Evolutionary conservation across 2,113 vertebrate species (phyloP).

Genomic region (Sterrhoptilus dennistouni): DNA sequence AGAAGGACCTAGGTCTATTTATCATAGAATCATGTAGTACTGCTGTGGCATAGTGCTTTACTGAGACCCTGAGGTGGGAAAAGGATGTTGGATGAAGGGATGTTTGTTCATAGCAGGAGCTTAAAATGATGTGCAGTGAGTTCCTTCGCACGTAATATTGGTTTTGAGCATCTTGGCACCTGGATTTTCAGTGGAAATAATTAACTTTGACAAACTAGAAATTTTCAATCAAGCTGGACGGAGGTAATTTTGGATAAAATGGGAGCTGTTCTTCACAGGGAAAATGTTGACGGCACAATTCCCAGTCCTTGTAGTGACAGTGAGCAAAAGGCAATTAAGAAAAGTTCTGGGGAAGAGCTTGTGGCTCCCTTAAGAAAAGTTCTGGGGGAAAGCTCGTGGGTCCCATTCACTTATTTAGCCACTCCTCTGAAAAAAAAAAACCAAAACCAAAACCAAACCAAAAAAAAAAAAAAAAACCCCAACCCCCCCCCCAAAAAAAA

Average conservation of each 20-base stretch:
- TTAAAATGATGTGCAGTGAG: background rate
- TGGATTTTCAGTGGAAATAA: constrained; percentile 10
- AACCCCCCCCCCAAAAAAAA: no score
- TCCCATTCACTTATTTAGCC: background rate
- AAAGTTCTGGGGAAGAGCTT: background rate
- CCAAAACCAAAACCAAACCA: no score
- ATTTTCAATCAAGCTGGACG: background rate
- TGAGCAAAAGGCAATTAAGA: background rate
- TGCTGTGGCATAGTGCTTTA: background rate
- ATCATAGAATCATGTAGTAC: background rate
- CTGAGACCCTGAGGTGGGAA: background rate
- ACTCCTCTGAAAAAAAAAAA: background rate
- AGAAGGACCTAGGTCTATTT: background rate
- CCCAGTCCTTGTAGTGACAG: background rate
- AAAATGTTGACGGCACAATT: background rate
- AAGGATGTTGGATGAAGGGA: background rate
- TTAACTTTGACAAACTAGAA: background rate
- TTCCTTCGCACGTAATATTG: background rate
- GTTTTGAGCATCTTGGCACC: background rate
- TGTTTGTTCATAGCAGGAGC: background rate
- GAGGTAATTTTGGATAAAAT: background rate
- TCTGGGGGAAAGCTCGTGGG: background rate
- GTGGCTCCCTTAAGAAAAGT: background rate
- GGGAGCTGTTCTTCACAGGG: background rate
- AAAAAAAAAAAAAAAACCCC: no score